A percentile compares a stretch with the other conserved stretches of the same genome.
These are phyloP conservation scores for Gobio gobio DNA, from an alignment of 2,113 vertebrate genomes.

Conservation along the genomic window DNA sequence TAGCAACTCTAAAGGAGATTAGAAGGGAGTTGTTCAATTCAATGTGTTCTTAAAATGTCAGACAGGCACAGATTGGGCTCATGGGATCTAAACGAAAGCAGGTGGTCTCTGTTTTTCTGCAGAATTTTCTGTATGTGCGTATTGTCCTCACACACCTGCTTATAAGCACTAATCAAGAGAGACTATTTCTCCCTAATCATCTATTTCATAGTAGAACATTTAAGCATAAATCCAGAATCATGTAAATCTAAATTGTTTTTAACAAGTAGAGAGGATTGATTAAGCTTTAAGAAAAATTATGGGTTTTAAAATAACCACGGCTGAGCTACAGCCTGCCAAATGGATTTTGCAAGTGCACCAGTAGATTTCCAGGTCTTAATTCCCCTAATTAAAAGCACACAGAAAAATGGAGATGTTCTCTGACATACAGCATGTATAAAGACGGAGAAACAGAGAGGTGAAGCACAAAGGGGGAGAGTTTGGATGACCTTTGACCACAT, in stretches of 20 bases:
- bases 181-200: neutral
- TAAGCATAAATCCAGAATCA: neutral
- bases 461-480: slow-evolving; percentile 9
- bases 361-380: slow-evolving; percentile 10
- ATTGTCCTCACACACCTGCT: neutral
- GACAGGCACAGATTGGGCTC: slow-evolving; percentile 3
- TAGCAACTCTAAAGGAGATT: neutral
- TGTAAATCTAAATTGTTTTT: neutral
- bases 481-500: slow-evolving; percentile 11
- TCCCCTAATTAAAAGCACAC: neutral
- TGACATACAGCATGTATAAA: neutral
- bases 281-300: slow-evolving; percentile 4
- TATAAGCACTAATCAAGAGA: slow-evolving; percentile 11
- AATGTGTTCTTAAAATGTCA: slow-evolving; percentile 20
- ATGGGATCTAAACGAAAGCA: slow-evolving; percentile 15
- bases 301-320: neutral
- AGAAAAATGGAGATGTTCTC: neutral
- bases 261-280: slow-evolving; percentile 20
- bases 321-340: slow-evolving; percentile 14
- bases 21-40: neutral
- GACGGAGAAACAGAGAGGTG: neutral
- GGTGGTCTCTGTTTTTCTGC: slow-evolving; percentile 6
- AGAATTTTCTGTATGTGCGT: neutral
- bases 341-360: slow-evolving; percentile 17
- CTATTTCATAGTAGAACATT: neutral